A percentile compares a stretch with the other conserved stretches of the same genome.
These are phyloP conservation scores for Drosophila pseudotalamancana DNA, from an alignment of 2,888 invertebrate genomes.

Conservation along the genomic window DNA sequence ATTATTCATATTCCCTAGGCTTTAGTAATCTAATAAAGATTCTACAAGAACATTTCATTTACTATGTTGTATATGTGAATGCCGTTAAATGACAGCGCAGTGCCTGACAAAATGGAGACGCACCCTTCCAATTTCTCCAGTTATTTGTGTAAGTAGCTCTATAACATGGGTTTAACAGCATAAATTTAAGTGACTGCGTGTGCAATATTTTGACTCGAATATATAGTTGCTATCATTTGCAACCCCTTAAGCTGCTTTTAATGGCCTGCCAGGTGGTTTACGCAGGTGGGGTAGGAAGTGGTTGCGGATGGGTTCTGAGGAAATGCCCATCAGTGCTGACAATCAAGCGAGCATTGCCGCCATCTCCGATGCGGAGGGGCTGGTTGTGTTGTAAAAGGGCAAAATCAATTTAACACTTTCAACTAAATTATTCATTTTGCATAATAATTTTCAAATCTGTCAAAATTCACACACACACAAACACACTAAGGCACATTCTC, in stretches of 20 bases:
- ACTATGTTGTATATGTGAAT: neutral
- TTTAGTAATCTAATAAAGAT: too few species aligned
- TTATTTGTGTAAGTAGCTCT: conserved; percentile 12
- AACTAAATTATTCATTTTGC: conserved; percentile 81
- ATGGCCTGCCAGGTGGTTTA: conserved; percentile 53
- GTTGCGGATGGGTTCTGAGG: conserved; percentile 5
- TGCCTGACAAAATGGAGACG: neutral
- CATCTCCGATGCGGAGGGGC: conserved; percentile 47
- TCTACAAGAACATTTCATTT: too few species aligned
- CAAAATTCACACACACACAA: conserved; percentile 67
- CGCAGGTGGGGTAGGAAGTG: neutral
- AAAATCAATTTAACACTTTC: conserved; percentile 83
- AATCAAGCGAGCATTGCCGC: conserved; percentile 47
- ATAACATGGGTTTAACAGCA: conserved; percentile 25
- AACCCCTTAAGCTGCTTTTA: conserved; percentile 48
- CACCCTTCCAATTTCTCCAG: neutral
- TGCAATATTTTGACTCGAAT: conserved; percentile 26
- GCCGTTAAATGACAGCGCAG: conserved; percentile 14
- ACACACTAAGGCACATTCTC: conserved; percentile 16
- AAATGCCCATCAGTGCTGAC: conserved; percentile 51
- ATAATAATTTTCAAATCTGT: conserved; percentile 82
- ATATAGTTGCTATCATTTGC: conserved; percentile 39
- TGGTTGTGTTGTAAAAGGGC: conserved; percentile 60
- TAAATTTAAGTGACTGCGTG: conserved; percentile 13
- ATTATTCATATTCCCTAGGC: too few species aligned